Evolutionary conservation across 2,888 invertebrate species (phyloP).

Genomic region (Spilosoma lubricipeda): DNA sequence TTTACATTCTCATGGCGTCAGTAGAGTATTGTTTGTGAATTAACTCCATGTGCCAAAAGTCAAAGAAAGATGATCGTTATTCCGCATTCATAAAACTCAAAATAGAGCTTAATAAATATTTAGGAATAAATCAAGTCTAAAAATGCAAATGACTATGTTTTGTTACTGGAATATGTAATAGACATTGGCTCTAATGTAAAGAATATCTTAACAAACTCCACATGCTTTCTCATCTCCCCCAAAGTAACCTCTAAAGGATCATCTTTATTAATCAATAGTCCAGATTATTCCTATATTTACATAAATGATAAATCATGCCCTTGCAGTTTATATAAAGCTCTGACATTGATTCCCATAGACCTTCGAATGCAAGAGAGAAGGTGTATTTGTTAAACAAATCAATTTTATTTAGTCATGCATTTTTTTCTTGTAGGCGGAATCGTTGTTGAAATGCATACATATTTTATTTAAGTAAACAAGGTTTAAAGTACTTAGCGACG

Average conservation of each 20-base stretch:
- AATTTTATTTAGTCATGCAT: slow-evolving; percentile 58
- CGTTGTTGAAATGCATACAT: slow-evolving; percentile 40
- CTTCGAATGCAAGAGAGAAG: slow-evolving; percentile 54
- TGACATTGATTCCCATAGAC: slow-evolving; percentile 60
- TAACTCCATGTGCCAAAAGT: not conserved
- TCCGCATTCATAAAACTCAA: not conserved
- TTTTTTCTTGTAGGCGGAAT: slow-evolving; percentile 49
- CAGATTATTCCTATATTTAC: slow-evolving; percentile 64
- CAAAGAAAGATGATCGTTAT: too few species aligned
- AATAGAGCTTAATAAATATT: not conserved
- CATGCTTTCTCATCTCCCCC: slow-evolving; percentile 21
- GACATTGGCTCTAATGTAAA: not conserved
- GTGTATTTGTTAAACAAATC: slow-evolving; percentile 67
- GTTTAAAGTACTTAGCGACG: slow-evolving; percentile 10
- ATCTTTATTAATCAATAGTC: slow-evolving; percentile 52
- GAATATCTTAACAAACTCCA: not conserved
- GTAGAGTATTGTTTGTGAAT: not conserved
- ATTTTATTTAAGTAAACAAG: slow-evolving; percentile 35
- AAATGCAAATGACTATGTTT: not conserved
- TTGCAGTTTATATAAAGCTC: slow-evolving; percentile 53
- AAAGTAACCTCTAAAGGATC: slow-evolving; percentile 30
- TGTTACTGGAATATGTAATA: not conserved
- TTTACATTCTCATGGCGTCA: not conserved
- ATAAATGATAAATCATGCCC: slow-evolving; percentile 60
- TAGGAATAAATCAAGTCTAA: not conserved